These are phyloP conservation scores for Epinephelus coioides DNA, from an alignment of 2,797 vertebrate species.

Conservation along the genomic window DNA sequence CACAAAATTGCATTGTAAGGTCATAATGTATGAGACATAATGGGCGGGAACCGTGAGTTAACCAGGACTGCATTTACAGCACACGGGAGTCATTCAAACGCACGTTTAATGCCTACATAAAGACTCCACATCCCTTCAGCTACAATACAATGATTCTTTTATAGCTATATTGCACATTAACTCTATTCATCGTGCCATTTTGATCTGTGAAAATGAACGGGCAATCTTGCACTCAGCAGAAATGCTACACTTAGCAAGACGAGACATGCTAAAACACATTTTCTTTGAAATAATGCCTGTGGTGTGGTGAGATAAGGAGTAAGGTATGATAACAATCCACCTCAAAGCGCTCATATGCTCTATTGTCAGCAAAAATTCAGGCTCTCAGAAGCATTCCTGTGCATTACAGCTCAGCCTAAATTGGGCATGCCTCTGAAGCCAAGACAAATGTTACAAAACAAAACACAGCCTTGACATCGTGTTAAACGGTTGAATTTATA, in stretches of 20 bases:
- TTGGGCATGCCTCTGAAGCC: conserved; percentile 38
- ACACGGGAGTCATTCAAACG: conserved; percentile 16
- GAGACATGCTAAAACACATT: conserved; percentile 65
- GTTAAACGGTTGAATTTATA: conserved; percentile 61
- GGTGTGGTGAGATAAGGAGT: conserved; percentile 64
- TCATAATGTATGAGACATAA: conserved; percentile 13
- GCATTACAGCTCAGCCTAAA: conserved; percentile 44
- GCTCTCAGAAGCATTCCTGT: conserved; percentile 53
- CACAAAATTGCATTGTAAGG: conserved; percentile 5
- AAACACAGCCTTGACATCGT: conserved; percentile 54
- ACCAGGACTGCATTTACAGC: conserved; percentile 7
- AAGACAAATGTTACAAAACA: conserved; percentile 54
- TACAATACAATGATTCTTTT: conserved; percentile 13
- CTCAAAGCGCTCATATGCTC: conserved; percentile 43
- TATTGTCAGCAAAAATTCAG: conserved; percentile 65
- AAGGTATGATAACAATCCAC: conserved; percentile 69
- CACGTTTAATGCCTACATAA: conserved; percentile 13
- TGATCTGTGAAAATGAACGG: conserved; percentile 51
- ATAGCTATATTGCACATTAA: conserved; percentile 20
- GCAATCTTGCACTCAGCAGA: conserved; percentile 31
- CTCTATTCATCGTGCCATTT: conserved; percentile 34
- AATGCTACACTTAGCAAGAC: conserved; percentile 35
- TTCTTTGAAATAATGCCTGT: conserved; percentile 60
- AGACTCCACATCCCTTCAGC: conserved; percentile 13
- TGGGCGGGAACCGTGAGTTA: conserved; percentile 1